Percentiles rank a stretch among this genome's conserved stretches.
Evolutionary conservation across 2,888 invertebrate species (phyloP).

Genomic region (Melanchra persicariae): DNA sequence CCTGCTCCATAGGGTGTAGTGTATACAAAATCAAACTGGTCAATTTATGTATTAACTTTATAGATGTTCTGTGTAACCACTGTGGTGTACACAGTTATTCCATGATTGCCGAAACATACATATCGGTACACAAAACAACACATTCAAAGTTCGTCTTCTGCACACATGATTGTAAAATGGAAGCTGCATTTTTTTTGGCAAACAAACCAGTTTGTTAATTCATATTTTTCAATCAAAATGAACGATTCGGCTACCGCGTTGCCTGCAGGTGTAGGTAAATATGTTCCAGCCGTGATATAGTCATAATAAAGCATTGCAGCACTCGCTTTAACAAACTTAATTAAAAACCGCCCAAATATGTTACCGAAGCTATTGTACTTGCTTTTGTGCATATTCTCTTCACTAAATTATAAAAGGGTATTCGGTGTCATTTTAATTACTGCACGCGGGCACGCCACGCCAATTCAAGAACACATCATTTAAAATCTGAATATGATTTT

Average conservation of each 20-base stretch:
- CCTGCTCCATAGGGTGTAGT: no score
- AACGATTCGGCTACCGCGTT: not conserved
- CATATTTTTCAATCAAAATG: not conserved
- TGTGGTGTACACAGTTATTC: not conserved
- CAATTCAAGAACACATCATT: not conserved
- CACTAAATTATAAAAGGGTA: not conserved
- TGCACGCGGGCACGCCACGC: no score
- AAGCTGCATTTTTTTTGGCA: not conserved
- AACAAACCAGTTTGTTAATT: not conserved
- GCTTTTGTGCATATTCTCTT: not conserved
- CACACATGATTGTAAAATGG: not conserved
- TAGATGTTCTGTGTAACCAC: no score
- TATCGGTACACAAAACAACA: not conserved
- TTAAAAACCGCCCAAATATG: conserved; percentile 1
- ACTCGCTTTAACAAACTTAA: not conserved
- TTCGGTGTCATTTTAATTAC: not conserved
- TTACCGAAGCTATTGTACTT: not conserved
- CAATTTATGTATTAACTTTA: no score
- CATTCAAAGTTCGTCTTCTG: not conserved
- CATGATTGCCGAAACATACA: not conserved
- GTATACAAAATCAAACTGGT: no score
- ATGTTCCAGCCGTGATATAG: not conserved
- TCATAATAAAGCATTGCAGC: not conserved
- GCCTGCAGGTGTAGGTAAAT: not conserved
- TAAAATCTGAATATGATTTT: not conserved